Base-by-base conservation (phyloP, 2,113 vertebrate species). In the Dromaius novaehollandiae region DNA sequence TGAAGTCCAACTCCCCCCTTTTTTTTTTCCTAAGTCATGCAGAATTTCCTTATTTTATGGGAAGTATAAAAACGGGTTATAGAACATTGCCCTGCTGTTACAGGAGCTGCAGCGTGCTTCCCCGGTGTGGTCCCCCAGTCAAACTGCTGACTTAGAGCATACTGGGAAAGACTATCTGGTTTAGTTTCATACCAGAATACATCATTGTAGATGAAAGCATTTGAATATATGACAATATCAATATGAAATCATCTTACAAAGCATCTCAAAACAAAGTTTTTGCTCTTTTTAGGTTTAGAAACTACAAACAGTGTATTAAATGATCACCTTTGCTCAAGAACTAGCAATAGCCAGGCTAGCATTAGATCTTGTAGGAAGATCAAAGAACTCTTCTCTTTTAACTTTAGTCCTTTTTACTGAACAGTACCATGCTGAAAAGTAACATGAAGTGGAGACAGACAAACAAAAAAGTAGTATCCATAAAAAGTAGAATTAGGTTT, bases 1-100 rank as follows among this genome's bases (percentile, higher is more conserved):
- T 88, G 58, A 58, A 80, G n/a, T 80, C 20, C 53, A 63, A 30
- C 20, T 74, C 9, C 3, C 2, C n/a, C 64, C 68, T 24, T 83
- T 24, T 21, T 44, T 82, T 83, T 22, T 21, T 42, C 80, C 44
- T 36, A 75, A 58, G 80, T 86, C 55, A 66, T 1, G 18, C 53
- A 88, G 77, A 70, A 66, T 89, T 12, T 58, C 74, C 30, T 65
- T 88, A 65, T 90, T 97, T 93, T 90, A 82, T 94, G 17, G 66
- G 24, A 88, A 86, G 46, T 87, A 87, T 73, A 84, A 95, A 92
- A 90, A 24, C 34, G 88, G 75, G 76, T 90, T 68, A 55, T 88
- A 50, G 46, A 93, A 65, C 34, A 26, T 88, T 85, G 50, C 42
- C 93, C 80, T 87, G 77, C 89, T 83, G 81, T 92, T 95, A 69